A percentile compares a stretch with the other conserved stretches of the same genome.
Evolutionary conservation across 1,140 invertebrate genomes (phyloP).

Genomic region (Mylabris phalerata): DNA sequence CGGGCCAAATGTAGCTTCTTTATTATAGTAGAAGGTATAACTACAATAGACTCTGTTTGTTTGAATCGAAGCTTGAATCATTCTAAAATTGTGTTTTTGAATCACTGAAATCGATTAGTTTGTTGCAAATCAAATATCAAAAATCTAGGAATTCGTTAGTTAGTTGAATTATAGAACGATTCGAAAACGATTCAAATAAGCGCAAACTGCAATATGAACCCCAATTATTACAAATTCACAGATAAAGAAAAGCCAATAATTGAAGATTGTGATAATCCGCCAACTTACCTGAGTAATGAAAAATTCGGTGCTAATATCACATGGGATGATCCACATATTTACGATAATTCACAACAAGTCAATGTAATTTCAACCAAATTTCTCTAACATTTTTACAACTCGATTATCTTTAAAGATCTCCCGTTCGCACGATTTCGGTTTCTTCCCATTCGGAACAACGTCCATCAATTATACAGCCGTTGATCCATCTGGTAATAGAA

Average conservation of each 20-base stretch:
- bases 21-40: slow-evolving; percentile 46
- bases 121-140: no score
- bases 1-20: slow-evolving; percentile 49
- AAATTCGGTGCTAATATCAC: slow-evolving; percentile 42
- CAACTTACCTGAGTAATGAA: slow-evolving; percentile 46
- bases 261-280: slow-evolving; percentile 56
- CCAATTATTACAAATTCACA: slow-evolving; percentile 21
- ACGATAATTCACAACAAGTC: slow-evolving; percentile 57
- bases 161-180: no score
- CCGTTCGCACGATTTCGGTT: slow-evolving; percentile 45
- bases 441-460: slow-evolving; percentile 53
- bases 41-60: background rate
- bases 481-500: slow-evolving; percentile 55
- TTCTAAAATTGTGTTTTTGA: no score
- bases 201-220: background rate
- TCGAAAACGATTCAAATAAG: no score
- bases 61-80: no score
- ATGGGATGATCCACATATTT: slow-evolving; percentile 62
- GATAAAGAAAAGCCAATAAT: slow-evolving; percentile 56
- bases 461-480: slow-evolving; percentile 52
- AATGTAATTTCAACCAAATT: background rate
- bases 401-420: background rate
- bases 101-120: no score
- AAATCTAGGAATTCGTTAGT: no score
- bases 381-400: no score